Evolutionary conservation across 2,888 invertebrate species (phyloP).

Genomic region (Ptychoptera albimana): DNA sequence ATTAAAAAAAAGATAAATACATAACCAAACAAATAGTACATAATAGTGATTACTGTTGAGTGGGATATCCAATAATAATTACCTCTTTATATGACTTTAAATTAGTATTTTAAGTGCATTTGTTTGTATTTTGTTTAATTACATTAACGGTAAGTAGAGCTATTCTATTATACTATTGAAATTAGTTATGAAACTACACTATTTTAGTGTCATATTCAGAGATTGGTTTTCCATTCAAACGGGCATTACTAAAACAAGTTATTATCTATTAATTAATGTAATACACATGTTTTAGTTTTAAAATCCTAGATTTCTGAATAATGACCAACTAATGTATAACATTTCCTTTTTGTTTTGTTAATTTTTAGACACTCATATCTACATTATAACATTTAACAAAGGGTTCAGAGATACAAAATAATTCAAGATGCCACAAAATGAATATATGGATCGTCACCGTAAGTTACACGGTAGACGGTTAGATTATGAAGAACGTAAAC

Average conservation of each 20-base stretch:
- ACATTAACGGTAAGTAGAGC: no score
- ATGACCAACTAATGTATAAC: neutral
- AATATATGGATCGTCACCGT: conserved; percentile 95
- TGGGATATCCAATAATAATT: no score
- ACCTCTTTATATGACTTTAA: no score
- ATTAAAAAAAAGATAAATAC: no score
- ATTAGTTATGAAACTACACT: no score
- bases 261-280: no score
- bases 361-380: neutral
- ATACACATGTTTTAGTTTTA: neutral
- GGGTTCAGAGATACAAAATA: neutral
- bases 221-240: conserved; percentile 1
- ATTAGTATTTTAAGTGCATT: no score
- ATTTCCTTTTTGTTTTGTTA: neutral
- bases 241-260: neutral
- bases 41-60: no score
- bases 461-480: conserved; percentile 92
- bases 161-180: no score
- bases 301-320: neutral
- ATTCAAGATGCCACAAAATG: conserved; percentile 86
- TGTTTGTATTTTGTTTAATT: no score
- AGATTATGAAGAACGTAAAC: conserved; percentile 92
- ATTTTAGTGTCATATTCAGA: conserved; percentile 3
- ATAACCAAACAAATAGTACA: no score
- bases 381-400: neutral